These are phyloP conservation scores for Drosophila emarginata DNA, from an alignment of 2,888 invertebrate species.

Conservation along the genomic window DNA sequence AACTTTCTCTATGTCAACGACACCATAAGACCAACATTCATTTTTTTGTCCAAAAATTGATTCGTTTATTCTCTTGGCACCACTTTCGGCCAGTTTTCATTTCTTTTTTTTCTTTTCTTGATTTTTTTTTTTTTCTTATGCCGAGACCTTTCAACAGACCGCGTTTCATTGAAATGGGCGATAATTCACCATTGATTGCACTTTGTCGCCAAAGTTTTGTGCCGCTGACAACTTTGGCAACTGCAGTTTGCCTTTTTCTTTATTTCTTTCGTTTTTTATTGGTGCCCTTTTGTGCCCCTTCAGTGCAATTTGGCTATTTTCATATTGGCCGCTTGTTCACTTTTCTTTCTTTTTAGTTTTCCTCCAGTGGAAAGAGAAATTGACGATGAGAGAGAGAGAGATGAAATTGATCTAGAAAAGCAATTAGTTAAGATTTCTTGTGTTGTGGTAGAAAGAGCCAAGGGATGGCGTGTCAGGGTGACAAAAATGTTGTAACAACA, in stretches of 20 bases:
- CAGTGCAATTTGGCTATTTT: slow-evolving; percentile 58
- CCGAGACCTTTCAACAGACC: slow-evolving; percentile 14
- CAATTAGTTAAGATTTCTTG: slow-evolving; percentile 68
- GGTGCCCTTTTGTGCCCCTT: slow-evolving; percentile 2
- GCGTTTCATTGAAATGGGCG: slow-evolving; percentile 74
- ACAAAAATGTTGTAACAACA: slow-evolving; percentile 32
- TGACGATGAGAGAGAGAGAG: neutral
- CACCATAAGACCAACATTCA: neutral
- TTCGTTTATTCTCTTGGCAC: slow-evolving; percentile 33
- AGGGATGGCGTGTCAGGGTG: slow-evolving; percentile 1
- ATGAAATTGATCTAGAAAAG: slow-evolving; percentile 47
- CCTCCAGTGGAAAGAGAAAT: slow-evolving; percentile 6
- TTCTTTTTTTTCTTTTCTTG: neutral
- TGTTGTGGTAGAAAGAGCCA: slow-evolving; percentile 7
- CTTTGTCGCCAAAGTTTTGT: slow-evolving; percentile 74
- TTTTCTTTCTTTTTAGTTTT: slow-evolving; percentile 17
- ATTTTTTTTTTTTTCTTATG: neutral
- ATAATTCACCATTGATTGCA: slow-evolving; percentile 77
- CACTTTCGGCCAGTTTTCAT: slow-evolving; percentile 33
- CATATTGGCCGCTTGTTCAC: slow-evolving; percentile 41
- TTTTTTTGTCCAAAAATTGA: neutral
- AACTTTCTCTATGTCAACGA: slow-evolving; percentile 6
- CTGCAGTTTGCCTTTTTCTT: slow-evolving; percentile 58
- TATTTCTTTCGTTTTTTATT: slow-evolving; percentile 8
- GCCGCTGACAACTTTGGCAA: slow-evolving; percentile 70